Percentiles rank a stretch among this genome's conserved stretches.
phyloP scores from a whole-genome alignment of 2,888 invertebrate species.

The Leucozona laternaria region DNA sequence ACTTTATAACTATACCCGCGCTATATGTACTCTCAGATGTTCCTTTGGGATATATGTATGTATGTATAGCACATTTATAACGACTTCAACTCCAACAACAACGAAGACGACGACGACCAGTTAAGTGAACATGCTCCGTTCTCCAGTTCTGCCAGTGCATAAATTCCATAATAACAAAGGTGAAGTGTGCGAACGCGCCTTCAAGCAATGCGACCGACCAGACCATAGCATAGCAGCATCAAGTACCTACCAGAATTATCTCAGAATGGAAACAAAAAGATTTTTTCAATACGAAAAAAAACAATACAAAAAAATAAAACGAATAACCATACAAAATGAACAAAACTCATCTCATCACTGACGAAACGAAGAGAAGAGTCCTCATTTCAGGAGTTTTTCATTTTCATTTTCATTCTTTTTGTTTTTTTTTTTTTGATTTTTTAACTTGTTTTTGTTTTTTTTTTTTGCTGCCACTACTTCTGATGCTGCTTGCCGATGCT shows the following conservation, averaged over 20 bases:
- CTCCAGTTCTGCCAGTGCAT: conserved; percentile 57
- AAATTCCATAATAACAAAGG: conserved; percentile 67
- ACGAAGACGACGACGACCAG: conserved; percentile 33
- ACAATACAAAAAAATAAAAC: background rate
- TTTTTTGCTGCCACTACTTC: background rate
- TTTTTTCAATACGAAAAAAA: conserved; percentile 37
- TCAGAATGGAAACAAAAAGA: conserved; percentile 53
- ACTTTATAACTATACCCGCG: background rate
- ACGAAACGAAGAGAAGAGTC: conserved; percentile 46
- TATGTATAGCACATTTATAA: conserved; percentile 26
- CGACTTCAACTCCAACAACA: background rate
- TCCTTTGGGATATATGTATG: background rate
- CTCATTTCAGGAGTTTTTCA: conserved; percentile 52
- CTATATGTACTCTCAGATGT: background rate
- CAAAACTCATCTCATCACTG: conserved; percentile 69
- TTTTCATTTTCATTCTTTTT: conserved; percentile 51
- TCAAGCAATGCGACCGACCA: conserved; percentile 62
- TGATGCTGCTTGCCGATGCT: conserved; percentile 42
- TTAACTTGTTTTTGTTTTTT: conserved; percentile 8
- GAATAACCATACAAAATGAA: conserved; percentile 51
- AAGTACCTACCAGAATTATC: too few species aligned
- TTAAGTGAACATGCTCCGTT: conserved; percentile 62
- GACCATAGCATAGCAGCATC: background rate
- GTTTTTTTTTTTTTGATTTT: background rate
- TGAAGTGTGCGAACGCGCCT: conserved; percentile 71